Conservation (phyloP, 2,797 vertebrate species). For the Micropoecilia bifurca region DNA sequence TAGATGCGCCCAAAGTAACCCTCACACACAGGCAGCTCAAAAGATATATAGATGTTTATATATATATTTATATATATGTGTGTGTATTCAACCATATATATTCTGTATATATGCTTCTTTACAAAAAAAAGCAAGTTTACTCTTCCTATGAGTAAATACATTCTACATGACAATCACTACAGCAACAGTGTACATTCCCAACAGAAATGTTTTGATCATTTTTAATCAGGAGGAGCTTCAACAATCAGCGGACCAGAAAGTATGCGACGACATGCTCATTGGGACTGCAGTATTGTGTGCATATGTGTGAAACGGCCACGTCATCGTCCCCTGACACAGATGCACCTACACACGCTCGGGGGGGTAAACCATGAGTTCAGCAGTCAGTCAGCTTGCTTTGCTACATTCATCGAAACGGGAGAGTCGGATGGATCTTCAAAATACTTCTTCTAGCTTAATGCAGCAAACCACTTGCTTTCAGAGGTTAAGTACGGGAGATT, state of each 20-base stretch:
- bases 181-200: constrained; percentile 80
- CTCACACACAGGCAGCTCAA: constrained; percentile 65
- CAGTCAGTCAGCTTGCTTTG: constrained; percentile 66
- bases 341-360: constrained; percentile 40
- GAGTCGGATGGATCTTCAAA: constrained; percentile 57
- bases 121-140: constrained; percentile 80
- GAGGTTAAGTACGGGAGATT: not conserved
- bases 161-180: constrained; percentile 81
- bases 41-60: constrained; percentile 69
- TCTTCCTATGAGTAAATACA: constrained; percentile 82
- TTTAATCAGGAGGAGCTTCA: constrained; percentile 55
- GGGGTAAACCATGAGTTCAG: constrained; percentile 67
- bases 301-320: constrained; percentile 16
- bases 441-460: constrained; percentile 29
- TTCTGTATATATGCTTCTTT: constrained; percentile 77
- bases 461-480: constrained; percentile 14
- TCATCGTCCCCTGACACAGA: constrained; percentile 21
- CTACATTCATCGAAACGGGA: constrained; percentile 56
- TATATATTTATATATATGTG: constrained; percentile 62
- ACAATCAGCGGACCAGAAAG: constrained; percentile 53
- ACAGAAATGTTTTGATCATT: constrained; percentile 64
- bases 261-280: constrained; percentile 58
- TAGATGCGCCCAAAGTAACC: constrained; percentile 68
- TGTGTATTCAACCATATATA: constrained; percentile 74
- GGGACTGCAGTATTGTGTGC: constrained; percentile 34